phyloP scores from a whole-genome alignment of 2,113 vertebrate genomes.

The Pardalotus punctatus region DNA sequence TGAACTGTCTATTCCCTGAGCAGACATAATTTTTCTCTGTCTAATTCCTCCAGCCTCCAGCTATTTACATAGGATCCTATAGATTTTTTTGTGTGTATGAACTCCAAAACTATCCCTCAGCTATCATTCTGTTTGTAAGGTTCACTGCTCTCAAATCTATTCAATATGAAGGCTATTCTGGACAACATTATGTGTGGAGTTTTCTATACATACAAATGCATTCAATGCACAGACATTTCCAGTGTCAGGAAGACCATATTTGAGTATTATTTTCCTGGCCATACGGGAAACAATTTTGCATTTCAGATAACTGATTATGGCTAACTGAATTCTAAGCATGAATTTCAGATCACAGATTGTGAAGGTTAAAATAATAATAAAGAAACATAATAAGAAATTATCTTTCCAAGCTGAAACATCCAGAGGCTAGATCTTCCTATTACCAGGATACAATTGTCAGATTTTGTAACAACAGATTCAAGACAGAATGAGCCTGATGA shows the following conservation, averaged over 20 bases:
- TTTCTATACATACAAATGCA: not conserved
- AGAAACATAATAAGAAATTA: not conserved
- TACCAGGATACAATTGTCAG: not conserved
- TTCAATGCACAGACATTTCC: not conserved
- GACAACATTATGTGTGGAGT: not conserved
- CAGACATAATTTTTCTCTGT: slow-evolving; percentile 45
- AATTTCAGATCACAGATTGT: not conserved
- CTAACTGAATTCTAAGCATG: not conserved
- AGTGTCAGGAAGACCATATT: not conserved
- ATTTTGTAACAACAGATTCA: not conserved
- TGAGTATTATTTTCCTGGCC: not conserved
- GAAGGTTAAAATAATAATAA: not conserved
- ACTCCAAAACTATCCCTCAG: slow-evolving; percentile 16
- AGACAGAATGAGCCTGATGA: not conserved
- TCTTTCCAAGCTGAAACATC: not conserved
- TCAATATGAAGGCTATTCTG: not conserved
- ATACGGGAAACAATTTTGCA: not conserved
- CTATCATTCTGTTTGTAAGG: slow-evolving; percentile 21
- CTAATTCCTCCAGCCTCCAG: slow-evolving; percentile 47
- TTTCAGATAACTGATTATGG: not conserved
- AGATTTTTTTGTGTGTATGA: slow-evolving; percentile 28
- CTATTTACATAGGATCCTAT: slow-evolving; percentile 55
- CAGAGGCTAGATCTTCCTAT: not conserved
- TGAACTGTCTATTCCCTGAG: slow-evolving; percentile 11
- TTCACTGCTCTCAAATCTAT: slow-evolving; percentile 18